phyloP scores from a whole-genome alignment of 2,888 invertebrate species.

The Drosophila ustulata region DNA sequence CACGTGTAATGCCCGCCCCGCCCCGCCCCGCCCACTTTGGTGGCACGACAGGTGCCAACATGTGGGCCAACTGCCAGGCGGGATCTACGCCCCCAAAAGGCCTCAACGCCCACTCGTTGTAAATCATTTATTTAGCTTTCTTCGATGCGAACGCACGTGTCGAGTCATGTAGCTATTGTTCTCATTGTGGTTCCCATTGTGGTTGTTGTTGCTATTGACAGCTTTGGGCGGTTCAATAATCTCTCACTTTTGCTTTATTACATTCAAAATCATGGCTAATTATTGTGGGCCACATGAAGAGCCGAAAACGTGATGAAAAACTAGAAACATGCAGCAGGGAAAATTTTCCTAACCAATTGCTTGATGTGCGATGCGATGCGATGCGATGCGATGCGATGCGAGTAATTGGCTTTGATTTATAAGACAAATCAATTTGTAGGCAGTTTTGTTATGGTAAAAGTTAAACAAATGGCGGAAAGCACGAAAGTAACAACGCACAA shows the following conservation, averaged over 20 bases:
- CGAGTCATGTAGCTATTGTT: conserved; percentile 23
- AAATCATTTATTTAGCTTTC: conserved; percentile 10
- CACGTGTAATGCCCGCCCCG: conserved; percentile 46
- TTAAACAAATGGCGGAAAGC: conserved; percentile 34
- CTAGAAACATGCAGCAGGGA: conserved; percentile 53
- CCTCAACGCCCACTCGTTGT: conserved; percentile 3
- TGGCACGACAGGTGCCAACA: conserved; percentile 41
- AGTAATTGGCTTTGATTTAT: conserved; percentile 54
- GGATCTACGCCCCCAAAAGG: conserved; percentile 1
- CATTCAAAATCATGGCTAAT: conserved; percentile 60
- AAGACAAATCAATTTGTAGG: conserved; percentile 69
- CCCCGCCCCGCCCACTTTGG: neutral
- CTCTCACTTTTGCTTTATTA: conserved; percentile 61
- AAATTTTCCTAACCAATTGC: conserved; percentile 4
- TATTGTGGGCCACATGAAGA: conserved; percentile 54
- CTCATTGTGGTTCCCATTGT: conserved; percentile 9
- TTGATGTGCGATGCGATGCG: conserved; percentile 23
- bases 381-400: conserved; percentile 26
- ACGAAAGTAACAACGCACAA: conserved; percentile 33
- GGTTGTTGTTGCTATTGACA: conserved; percentile 17
- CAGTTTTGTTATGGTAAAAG: conserved; percentile 55
- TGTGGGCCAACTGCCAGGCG: conserved; percentile 13
- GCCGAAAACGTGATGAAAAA: conserved; percentile 66
- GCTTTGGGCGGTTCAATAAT: conserved; percentile 59
- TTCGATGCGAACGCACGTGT: conserved; percentile 44